Evolutionary conservation across 2,113 vertebrate genomes (phyloP), one percentile per base, ranked within the genome.

Genomic region (Corythoichthys haematopterus): DNA sequence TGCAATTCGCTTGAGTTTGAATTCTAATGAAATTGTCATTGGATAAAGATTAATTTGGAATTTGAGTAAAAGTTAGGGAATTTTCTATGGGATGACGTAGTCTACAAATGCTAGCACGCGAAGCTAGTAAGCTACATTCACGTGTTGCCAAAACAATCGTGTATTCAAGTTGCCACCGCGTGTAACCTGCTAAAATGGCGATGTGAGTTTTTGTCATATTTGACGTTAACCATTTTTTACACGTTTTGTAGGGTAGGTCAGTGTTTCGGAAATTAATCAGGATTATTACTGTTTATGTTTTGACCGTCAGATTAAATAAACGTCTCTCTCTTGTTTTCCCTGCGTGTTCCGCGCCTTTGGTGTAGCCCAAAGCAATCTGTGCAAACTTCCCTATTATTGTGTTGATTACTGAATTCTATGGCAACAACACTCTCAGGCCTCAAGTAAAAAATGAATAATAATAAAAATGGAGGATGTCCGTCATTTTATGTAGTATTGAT

Each of bases 281-380:
- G 33, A 36, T 57, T 36, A 33, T 57, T 57, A 7, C 33, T 57
- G 55, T 36, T 4, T 36, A 14, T 35, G 33, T 36, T 57, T 1
- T 57, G 35, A 36, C 33, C 10, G 55, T 36, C 55, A 36, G 68
- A 6, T 48, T 33, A 28, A 28, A 28, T 28, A 28, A 28, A 68
- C 47, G 62, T 69, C 56, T 75, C 74, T 69, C 56, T 75, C 74
- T 56, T 63, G 63, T 65, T 48, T 7, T n/a, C 45, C 6, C 7
- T 52, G 1, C 3, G 15, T 36, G 2, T 82, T 69, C 79, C 76
- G 64, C 59, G 65, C 15, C 14, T 50, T 61, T 28, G 60, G 11
- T 28, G 33, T 36, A 35, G n/a, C 40, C 40, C 9, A 20, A 46
- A 45, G 46, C 10, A 46, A 9, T 20, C 36, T 60, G 56, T 37